Conservation (phyloP, 1,140 invertebrate species). For the Pemphigus obesinymphae region DNA sequence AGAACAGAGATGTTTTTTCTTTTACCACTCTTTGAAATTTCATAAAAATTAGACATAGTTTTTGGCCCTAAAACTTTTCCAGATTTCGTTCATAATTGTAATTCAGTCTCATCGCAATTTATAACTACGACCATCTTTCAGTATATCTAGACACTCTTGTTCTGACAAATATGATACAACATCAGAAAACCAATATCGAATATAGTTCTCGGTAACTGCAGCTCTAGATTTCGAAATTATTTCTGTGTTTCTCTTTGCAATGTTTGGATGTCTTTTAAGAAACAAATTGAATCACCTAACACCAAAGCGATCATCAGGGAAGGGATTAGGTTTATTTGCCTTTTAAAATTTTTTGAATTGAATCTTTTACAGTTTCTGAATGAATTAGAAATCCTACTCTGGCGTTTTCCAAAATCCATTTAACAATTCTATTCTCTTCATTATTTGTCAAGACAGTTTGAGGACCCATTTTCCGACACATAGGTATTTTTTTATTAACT, state of each 20-base stretch:
- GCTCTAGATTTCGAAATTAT: too few species aligned
- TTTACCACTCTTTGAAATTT: too few species aligned
- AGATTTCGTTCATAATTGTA: too few species aligned
- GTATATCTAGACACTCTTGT: not conserved
- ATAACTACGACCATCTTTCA: not conserved
- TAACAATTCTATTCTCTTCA: not conserved
- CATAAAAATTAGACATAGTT: too few species aligned
- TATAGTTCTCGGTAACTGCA: not conserved
- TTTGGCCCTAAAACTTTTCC: too few species aligned
- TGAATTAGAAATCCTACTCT: not conserved
- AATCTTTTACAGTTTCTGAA: not conserved
- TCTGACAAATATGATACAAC: not conserved
- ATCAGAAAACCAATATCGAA: not conserved
- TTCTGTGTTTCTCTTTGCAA: not conserved
- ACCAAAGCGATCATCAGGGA: not conserved
- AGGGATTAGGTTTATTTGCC: not conserved
- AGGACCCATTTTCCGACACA: not conserved
- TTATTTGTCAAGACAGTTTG: not conserved
- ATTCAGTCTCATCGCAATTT: too few species aligned
- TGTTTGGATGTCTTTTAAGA: not conserved
- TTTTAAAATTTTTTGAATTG: not conserved
- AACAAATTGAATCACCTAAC: not conserved
- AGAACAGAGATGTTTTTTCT: too few species aligned
- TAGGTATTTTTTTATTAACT: not conserved
- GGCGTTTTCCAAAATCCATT: not conserved